Evolutionary conservation across 2,888 invertebrate species (phyloP).

Genomic region (Acleris sparsana): DNA sequence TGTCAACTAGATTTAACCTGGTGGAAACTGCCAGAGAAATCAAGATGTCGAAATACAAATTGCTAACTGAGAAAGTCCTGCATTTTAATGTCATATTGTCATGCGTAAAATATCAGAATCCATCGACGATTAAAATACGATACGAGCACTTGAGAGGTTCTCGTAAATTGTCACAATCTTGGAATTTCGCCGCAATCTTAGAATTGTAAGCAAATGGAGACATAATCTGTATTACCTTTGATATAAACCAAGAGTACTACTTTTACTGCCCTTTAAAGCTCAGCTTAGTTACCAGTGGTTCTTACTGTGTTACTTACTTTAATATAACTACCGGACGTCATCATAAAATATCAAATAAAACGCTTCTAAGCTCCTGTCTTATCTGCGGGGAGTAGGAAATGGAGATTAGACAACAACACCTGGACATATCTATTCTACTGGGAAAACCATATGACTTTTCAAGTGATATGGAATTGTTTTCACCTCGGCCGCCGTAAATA

Average conservation of each 20-base stretch:
- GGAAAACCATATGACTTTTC: no score
- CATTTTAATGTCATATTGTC: no score
- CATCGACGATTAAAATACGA: no score
- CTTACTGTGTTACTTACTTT: background rate
- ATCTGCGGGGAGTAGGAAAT: background rate
- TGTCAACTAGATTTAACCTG: no score
- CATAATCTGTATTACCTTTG: background rate
- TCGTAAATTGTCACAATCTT: background rate
- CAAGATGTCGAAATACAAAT: no score
- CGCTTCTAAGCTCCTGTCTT: background rate
- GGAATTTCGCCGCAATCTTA: background rate
- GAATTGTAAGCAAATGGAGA: background rate
- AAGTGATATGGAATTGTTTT: no score
- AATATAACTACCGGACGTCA: background rate
- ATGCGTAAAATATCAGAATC: no score
- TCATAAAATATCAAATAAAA: slow-evolving; percentile 6
- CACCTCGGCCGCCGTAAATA: no score
- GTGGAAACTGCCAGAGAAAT: no score
- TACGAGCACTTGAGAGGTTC: background rate
- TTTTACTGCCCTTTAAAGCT: background rate
- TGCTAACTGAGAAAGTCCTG: no score
- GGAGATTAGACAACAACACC: background rate
- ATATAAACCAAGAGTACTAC: background rate
- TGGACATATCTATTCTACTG: background rate
- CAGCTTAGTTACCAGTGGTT: background rate